Base-by-base conservation (phyloP, 2,888 invertebrate genomes). In the Monochamus alternatus region DNA sequence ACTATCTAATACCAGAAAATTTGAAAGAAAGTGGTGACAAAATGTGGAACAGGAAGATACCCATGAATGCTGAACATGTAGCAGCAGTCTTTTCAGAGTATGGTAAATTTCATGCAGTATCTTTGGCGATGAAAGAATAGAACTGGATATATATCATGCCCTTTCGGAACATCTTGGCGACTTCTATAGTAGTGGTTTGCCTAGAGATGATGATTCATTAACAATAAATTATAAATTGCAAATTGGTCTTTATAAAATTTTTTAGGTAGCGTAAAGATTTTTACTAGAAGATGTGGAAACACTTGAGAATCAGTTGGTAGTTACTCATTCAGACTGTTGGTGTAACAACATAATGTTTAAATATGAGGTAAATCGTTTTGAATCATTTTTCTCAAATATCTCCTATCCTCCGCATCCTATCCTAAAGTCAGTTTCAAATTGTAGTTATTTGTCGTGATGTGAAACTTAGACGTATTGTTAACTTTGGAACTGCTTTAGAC, bases 61-160 rank as follows among this genome's bases (percentile, higher is more conserved):
- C 75, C 3, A 78, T 81, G 72, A 75, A 79, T 70, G 31, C 68
- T 8, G 75, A 76, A 7, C 81, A 82, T 58, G 14, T 79, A 12
- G 72, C 43, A 31, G 59, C 73, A 7, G 78, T 81, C 58, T 64
- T 81, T 14, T 66, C 47, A 64, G 78, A 76, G 32, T 82, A 82
- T 51, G 81, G 75, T 5, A 74, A 76, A 52, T 76, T 78, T n/a
- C 81, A 81, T 55, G 80, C 76, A 0, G 55, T 75, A 10, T 81
- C 81, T 7, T 75, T 80, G 9, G 80, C 77, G 9, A 74, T 78
- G 59, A 80, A 76, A 59, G 66, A 72, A 5, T 76, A 78, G 64
- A 76, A 10, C 79, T 80, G 0, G 75, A 77, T 44, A 38, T 69
- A 2, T 59, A 44, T 43, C 59, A 31, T 3, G 38, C 30, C 9